phyloP scores from a whole-genome alignment of 2,888 invertebrate genomes.

The Synergus umbraculus region DNA sequence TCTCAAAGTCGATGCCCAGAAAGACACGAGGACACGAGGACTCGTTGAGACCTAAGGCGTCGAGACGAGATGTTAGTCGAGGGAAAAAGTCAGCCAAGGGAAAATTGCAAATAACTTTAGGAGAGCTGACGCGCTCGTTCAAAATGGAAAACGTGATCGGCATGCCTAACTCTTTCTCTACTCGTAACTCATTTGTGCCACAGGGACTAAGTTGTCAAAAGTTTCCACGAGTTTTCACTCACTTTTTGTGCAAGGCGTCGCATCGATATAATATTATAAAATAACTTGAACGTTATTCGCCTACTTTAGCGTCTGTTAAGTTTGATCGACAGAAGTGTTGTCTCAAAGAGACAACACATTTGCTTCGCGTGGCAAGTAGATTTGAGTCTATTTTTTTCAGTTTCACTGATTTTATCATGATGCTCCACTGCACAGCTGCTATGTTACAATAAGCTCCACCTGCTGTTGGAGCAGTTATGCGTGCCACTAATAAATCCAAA shows the following conservation, averaged over 20 bases:
- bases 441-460: background rate
- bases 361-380: background rate
- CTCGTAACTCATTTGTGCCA: conserved; percentile 36
- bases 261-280: background rate
- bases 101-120: conserved; percentile 41
- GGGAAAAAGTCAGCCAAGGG: conserved; percentile 15
- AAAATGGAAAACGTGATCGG: conserved; percentile 42
- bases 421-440: background rate
- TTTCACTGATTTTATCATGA: background rate
- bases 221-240: conserved; percentile 33
- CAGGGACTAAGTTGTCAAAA: conserved; percentile 37
- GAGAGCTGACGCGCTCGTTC: conserved; percentile 35
- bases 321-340: background rate
- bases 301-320: background rate
- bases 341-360: background rate
- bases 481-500: background rate
- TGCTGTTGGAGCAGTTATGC: background rate
- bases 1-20: conserved; percentile 52
- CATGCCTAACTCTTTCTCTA: background rate
- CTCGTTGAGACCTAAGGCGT: conserved; percentile 47
- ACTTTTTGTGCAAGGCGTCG: conserved; percentile 15
- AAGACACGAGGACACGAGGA: conserved; percentile 43
- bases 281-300: background rate
- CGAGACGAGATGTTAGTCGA: conserved; percentile 48
- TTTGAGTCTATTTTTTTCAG: background rate